Evolutionary conservation across 2,113 vertebrate genomes (phyloP).

Genomic region (Phodopus roborovskii): DNA sequence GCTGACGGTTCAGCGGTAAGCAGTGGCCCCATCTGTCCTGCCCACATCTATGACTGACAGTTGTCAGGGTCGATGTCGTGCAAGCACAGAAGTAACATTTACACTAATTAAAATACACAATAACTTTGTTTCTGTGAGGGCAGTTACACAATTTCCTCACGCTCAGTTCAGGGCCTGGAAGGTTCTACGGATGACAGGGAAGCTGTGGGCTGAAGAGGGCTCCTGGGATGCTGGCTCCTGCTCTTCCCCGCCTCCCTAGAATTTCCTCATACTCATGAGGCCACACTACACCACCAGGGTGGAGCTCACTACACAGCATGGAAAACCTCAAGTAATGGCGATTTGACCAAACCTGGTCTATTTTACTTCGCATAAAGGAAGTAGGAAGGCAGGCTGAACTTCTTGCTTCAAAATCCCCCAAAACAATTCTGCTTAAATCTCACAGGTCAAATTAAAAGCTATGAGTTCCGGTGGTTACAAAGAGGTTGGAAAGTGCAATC

Average conservation of each 20-base stretch:
- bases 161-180: not conserved
- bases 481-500: not conserved
- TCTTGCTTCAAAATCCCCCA: not conserved
- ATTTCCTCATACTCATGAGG: not conserved
- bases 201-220: not conserved
- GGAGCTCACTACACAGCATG: not conserved
- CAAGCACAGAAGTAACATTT: not conserved
- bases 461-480: not conserved
- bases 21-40: too few species aligned
- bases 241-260: not conserved
- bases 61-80: not conserved
- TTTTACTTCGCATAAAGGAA: not conserved
- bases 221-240: not conserved
- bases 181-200: not conserved
- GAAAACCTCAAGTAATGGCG: not conserved
- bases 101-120: not conserved
- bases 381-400: not conserved
- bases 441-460: not conserved
- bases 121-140: slow-evolving; percentile 30
- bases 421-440: not conserved
- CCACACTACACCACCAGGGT: not conserved
- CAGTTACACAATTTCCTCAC: not conserved
- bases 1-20: not conserved
- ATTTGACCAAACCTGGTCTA: slow-evolving; percentile 15
- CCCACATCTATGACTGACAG: not conserved